These are phyloP conservation scores for Anoncus sp. DNA, from an alignment of 2,888 invertebrate genomes.

Conservation along the genomic window DNA sequence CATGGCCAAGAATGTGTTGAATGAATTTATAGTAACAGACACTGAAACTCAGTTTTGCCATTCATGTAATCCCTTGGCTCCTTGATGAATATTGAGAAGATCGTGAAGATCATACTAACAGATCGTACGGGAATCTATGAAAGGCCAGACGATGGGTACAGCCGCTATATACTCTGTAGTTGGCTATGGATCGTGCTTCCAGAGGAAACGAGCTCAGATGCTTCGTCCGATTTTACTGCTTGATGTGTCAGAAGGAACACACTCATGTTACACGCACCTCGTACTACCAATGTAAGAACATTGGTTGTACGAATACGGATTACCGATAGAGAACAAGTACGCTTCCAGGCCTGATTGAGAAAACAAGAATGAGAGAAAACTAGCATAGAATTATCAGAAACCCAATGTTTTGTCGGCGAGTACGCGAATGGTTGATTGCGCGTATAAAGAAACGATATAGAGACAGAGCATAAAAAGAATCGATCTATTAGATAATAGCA, in stretches of 20 bases:
- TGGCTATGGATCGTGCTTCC: slow-evolving; percentile 48
- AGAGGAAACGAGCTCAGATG: slow-evolving; percentile 41
- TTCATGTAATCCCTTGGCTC: slow-evolving; percentile 6
- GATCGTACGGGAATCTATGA: slow-evolving; percentile 49
- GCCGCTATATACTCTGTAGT: slow-evolving; percentile 36
- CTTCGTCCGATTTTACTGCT: slow-evolving; percentile 7
- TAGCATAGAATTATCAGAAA: slow-evolving; percentile 42
- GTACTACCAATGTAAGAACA: slow-evolving; percentile 12
- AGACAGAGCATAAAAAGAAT: slow-evolving; percentile 46
- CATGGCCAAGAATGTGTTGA: not conserved
- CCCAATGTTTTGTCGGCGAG: not conserved
- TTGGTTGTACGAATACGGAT: slow-evolving; percentile 13
- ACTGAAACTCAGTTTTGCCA: not conserved
- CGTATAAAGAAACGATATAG: slow-evolving; percentile 34
- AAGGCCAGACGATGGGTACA: slow-evolving; percentile 35
- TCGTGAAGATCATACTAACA: slow-evolving; percentile 28
- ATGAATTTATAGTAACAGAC: slow-evolving; percentile 1
- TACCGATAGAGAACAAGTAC: slow-evolving; percentile 10
- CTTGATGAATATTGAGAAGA: slow-evolving; percentile 17
- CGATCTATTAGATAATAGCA: slow-evolving; percentile 60
- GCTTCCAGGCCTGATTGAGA: slow-evolving; percentile 36
- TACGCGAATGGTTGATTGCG: slow-evolving; percentile 17
- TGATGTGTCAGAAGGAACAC: slow-evolving; percentile 20
- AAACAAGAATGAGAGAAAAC: too few species aligned
- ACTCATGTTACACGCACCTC: slow-evolving; percentile 10